Evolutionary conservation across 2,113 vertebrate species (phyloP).

Genomic region (Octodon degus): DNA sequence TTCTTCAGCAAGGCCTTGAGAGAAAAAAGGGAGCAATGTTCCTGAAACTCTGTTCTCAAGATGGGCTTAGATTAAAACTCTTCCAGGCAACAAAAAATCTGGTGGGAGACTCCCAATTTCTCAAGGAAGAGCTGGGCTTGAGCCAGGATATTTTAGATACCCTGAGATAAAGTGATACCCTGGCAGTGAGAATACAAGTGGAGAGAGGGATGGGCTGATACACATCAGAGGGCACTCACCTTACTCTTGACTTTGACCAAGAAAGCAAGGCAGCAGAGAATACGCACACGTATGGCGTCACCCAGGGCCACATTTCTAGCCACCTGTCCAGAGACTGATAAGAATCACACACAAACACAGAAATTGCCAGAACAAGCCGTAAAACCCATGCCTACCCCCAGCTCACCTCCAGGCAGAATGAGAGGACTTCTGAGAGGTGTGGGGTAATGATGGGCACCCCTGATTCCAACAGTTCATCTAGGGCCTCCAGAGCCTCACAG

Average conservation of each 20-base stretch:
- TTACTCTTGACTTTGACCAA: conserved; percentile 93
- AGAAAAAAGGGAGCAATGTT: background rate
- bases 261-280: conserved; percentile 89
- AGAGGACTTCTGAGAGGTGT: conserved; percentile 88
- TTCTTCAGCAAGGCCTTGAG: conserved; percentile 90
- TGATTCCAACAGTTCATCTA: conserved; percentile 93
- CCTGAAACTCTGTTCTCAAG: background rate
- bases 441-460: conserved; percentile 90
- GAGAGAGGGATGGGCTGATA: fast-evolving
- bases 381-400: background rate
- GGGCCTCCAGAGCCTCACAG: conserved; percentile 92
- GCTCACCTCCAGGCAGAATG: conserved; percentile 91
- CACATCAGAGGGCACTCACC: conserved; percentile 69
- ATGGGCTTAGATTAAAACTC: conserved; percentile 17
- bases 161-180: background rate
- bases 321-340: conserved; percentile 84
- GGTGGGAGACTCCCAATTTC: background rate
- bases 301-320: conserved; percentile 86
- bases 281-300: conserved; percentile 89
- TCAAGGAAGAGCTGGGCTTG: background rate
- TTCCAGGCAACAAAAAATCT: background rate
- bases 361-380: background rate
- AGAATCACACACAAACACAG: conserved; percentile 46
- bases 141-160: background rate
- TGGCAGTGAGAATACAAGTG: background rate